A percentile compares a stretch with the other conserved stretches of the same genome.
These are phyloP conservation scores for Augochlora pura DNA, from an alignment of 1,140 invertebrate genomes.

Conservation along the genomic window DNA sequence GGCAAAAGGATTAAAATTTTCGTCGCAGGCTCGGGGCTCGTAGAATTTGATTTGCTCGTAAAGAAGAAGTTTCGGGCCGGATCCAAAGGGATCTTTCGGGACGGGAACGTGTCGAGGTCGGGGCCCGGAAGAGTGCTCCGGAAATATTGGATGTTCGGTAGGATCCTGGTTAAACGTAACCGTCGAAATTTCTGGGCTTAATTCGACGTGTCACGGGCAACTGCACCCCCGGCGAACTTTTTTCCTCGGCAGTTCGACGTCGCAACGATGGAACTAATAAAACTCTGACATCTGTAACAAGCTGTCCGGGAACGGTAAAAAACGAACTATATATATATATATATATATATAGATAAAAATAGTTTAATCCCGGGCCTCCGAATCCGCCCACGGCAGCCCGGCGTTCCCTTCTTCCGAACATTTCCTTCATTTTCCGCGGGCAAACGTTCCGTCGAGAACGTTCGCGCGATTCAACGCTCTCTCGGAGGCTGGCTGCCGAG, in stretches of 20 bases:
- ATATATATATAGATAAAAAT: not conserved
- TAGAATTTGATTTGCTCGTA: too few species aligned
- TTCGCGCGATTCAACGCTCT: too few species aligned
- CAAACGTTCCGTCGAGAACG: too few species aligned
- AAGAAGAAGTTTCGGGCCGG: constrained; percentile 1
- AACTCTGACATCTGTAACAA: constrained; percentile 13
- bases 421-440: too few species aligned
- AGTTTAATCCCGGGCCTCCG: not conserved
- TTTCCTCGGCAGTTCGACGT: not conserved
- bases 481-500: too few species aligned
- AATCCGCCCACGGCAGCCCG: not conserved
- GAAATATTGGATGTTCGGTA: constrained; percentile 21
- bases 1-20: too few species aligned
- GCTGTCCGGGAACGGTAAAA: not conserved
- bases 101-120: not conserved
- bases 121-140: not conserved
- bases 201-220: constrained; percentile 33
- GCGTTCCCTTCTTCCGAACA: too few species aligned
- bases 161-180: constrained; percentile 17
- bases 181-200: constrained; percentile 31
- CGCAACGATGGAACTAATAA: constrained; percentile 26
- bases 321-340: not conserved
- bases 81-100: not conserved
- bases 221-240: not conserved
- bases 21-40: too few species aligned